Conservation (phyloP, 2,888 invertebrate species). For the Drosophila hawaiiensis region DNA sequence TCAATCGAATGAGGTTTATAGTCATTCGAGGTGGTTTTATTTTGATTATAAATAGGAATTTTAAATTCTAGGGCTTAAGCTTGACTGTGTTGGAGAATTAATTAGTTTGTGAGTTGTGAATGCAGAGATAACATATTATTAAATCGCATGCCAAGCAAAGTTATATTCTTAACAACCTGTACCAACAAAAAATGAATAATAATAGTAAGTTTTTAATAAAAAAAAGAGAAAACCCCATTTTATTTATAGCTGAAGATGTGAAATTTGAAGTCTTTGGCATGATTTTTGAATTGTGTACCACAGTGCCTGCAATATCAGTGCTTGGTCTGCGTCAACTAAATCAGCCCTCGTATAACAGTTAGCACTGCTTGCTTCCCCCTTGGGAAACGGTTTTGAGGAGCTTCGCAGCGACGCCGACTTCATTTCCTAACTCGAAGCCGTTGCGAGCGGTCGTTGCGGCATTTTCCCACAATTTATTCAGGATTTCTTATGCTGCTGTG, state of each 20-base stretch:
- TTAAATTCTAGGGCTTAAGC: neutral
- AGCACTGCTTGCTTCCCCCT: conserved; percentile 42
- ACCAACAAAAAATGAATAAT: neutral
- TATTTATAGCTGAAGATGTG: neutral
- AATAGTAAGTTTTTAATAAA: neutral
- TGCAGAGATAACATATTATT: neutral
- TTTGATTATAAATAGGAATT: neutral
- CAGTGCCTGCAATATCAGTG: neutral
- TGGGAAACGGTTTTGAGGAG: neutral
- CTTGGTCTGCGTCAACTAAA: neutral
- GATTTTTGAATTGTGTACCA: neutral
- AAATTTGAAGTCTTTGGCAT: neutral
- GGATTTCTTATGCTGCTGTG: neutral
- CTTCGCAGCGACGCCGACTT: conserved; percentile 15
- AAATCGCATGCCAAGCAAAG: neutral
- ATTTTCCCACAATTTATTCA: neutral
- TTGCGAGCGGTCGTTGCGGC: conserved; percentile 44
- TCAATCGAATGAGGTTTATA: no score
- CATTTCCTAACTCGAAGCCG: conserved; percentile 50
- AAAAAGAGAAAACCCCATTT: accelerated
- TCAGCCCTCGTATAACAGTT: conserved; percentile 39
- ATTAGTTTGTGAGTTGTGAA: neutral
- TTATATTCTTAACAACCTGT: neutral
- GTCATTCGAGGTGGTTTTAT: no score
- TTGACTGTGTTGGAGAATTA: neutral